phyloP scores from a whole-genome alignment of 1,140 invertebrate genomes.

The Radopholus similis region DNA sequence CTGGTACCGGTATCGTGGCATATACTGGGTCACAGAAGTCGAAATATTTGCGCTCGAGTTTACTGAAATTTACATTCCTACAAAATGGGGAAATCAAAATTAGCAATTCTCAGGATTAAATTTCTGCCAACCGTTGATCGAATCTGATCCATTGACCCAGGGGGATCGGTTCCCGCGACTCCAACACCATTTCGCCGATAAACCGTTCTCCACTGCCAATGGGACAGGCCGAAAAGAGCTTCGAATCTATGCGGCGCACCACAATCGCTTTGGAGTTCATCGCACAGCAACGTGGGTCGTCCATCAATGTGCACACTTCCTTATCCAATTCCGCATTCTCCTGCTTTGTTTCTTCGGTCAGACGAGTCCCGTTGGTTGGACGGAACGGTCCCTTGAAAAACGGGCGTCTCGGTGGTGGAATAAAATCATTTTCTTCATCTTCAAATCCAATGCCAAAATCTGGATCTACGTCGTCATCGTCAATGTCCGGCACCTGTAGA shows the following conservation, averaged over 20 bases:
- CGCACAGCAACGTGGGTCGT: no score
- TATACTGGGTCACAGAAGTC: background rate
- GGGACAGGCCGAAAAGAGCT: background rate
- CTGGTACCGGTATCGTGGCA: background rate
- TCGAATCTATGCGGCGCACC: background rate
- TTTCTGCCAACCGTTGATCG: background rate
- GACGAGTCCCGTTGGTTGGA: no score
- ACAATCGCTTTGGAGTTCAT: no score
- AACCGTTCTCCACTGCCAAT: background rate
- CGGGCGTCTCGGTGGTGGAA: no score
- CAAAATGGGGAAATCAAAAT: background rate
- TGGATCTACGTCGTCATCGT: no score
- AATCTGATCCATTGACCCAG: constrained; percentile 15
- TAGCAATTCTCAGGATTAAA: background rate
- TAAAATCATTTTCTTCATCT: no score
- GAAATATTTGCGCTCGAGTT: background rate
- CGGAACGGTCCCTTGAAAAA: no score
- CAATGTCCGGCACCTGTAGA: no score
- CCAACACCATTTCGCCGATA: background rate
- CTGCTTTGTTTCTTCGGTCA: no score
- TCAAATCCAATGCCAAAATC: no score
- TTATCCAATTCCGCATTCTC: no score
- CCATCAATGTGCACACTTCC: no score
- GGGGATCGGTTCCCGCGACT: background rate
- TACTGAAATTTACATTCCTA: constrained; percentile 2